Conservation (phyloP, 1,140 invertebrate species). For the Panulirus ornatus region DNA sequence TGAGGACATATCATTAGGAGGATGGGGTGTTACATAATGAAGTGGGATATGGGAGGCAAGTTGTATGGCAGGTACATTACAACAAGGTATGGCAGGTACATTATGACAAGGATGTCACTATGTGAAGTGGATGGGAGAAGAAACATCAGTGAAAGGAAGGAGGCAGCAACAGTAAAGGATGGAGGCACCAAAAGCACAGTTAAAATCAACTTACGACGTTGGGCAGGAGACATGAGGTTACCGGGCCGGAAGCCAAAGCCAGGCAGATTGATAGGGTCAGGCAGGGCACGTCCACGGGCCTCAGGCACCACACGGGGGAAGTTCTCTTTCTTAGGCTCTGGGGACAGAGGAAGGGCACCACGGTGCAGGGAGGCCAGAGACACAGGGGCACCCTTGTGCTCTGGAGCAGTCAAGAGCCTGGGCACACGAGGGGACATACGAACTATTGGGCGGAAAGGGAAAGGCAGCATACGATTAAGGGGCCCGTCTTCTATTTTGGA, state of each 20-base stretch:
- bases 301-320: not conserved
- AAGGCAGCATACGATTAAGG: constrained; percentile 34
- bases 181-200: not conserved
- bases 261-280: not conserved
- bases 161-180: not conserved
- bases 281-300: not conserved
- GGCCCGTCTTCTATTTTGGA: constrained; percentile 11
- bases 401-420: not conserved
- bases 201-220: not conserved
- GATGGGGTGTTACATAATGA: too few relatives aligned
- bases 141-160: not conserved
- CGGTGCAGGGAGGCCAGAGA: constrained; percentile 16
- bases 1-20: too few relatives aligned
- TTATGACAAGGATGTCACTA: too few relatives aligned
- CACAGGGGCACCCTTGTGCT: not conserved
- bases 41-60: too few relatives aligned
- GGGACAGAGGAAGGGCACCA: constrained; percentile 24
- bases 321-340: not conserved
- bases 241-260: not conserved
- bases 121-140: not conserved
- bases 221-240: not conserved
- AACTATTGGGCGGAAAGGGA: constrained; percentile 24
- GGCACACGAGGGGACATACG: constrained; percentile 37
- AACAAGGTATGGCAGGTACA: too few relatives aligned
- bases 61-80: too few relatives aligned